Conservation (phyloP, 1,140 invertebrate species). For the Xylocopa sonorina region DNA sequence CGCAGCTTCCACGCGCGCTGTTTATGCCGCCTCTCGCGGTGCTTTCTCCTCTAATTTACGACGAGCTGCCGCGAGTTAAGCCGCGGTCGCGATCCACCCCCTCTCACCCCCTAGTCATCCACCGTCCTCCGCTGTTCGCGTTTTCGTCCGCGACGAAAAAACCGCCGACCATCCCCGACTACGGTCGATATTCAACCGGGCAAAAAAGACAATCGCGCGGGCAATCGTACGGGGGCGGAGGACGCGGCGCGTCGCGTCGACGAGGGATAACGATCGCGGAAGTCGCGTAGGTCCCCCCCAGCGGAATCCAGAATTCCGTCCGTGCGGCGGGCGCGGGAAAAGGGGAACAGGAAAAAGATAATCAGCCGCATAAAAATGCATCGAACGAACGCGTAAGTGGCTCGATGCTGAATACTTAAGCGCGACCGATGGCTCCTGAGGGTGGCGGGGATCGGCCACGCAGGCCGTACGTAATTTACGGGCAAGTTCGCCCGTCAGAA, state of each 20-base stretch:
- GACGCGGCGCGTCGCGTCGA: constrained; percentile 27
- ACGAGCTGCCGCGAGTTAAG: constrained; percentile 2
- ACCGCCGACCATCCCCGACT: too few relatives aligned
- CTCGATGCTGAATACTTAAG: constrained; percentile 64
- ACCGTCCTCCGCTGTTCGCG: background rate
- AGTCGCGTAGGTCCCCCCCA: constrained; percentile 38
- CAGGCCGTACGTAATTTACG: constrained; percentile 54
- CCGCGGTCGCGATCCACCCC: background rate
- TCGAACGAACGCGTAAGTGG: constrained; percentile 66
- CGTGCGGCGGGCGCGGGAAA: too few relatives aligned
- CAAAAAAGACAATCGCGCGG: constrained; percentile 3
- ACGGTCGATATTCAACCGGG: background rate
- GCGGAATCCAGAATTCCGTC: constrained; percentile 49
- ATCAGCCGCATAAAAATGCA: constrained; percentile 66
- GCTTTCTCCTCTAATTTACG: constrained; percentile 57
- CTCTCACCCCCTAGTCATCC: too few relatives aligned
- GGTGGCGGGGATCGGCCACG: background rate
- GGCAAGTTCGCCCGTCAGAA: constrained; percentile 61
- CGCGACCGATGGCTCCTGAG: constrained; percentile 38
- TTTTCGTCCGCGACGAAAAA: background rate
- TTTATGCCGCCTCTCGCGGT: constrained; percentile 14
- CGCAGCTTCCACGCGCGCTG: constrained; percentile 15
- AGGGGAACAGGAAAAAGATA: constrained; percentile 48
- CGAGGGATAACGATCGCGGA: constrained; percentile 59
- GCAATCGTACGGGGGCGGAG: background rate